Conservation (phyloP, 2,888 invertebrate species). For the Chamaedrilus cognettii region DNA sequence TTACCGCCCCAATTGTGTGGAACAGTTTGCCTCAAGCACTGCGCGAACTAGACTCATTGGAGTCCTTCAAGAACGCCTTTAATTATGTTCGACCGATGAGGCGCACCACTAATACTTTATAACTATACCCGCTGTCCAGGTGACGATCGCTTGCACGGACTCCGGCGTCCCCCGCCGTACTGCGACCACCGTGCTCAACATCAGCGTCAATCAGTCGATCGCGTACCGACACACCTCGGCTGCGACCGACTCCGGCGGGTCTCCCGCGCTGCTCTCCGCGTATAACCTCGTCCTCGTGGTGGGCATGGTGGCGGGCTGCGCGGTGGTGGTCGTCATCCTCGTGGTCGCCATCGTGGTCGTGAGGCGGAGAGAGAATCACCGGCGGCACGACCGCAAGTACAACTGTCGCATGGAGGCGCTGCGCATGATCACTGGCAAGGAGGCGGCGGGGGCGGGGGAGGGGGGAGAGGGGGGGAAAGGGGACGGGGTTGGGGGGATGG, state of each 20-base stretch:
- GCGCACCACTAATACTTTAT: no score
- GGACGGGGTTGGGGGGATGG: not conserved
- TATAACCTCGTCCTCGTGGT: slow-evolving; percentile 32
- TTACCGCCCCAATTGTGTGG: no score
- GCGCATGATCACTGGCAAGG: slow-evolving; percentile 26
- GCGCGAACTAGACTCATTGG: no score
- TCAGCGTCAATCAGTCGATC: slow-evolving; percentile 31
- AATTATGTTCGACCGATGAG: no score
- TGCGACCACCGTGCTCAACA: slow-evolving; percentile 11
- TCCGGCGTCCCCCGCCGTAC: slow-evolving; percentile 12
- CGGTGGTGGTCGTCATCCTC: slow-evolving; percentile 27
- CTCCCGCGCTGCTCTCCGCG: not conserved
- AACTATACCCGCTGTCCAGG: no score
- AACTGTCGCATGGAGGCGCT: slow-evolving; percentile 36
- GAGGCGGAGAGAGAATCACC: slow-evolving; percentile 25
- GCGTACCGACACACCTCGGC: slow-evolving; percentile 10
- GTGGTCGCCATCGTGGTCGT: slow-evolving; percentile 30
- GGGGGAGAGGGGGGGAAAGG: not conserved
- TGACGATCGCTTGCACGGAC: slow-evolving; percentile 15
- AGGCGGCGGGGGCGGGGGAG: not conserved
- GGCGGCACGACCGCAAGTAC: slow-evolving; percentile 29
- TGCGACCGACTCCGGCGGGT: not conserved
- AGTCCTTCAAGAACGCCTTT: no score
- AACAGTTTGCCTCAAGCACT: no score
- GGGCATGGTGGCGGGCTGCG: slow-evolving; percentile 28